phyloP scores from a whole-genome alignment of 2,888 invertebrate species.

The Phytoseiulus persimilis region DNA sequence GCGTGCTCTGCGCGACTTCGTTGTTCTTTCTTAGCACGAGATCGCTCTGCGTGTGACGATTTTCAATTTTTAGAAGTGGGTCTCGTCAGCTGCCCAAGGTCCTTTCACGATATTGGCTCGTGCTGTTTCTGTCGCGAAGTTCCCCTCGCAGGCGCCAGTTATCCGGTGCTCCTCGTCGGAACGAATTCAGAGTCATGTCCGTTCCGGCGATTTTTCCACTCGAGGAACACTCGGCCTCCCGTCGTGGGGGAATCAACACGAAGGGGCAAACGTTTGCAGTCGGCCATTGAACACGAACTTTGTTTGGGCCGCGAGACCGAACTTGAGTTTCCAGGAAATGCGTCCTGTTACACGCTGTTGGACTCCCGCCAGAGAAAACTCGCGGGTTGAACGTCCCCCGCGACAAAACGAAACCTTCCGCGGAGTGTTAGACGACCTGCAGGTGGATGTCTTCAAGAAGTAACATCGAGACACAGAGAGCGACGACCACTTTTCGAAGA shows the following conservation, averaged over 20 bases:
- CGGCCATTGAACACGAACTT: not conserved
- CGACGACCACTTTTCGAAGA: too few species aligned
- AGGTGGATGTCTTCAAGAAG: not conserved
- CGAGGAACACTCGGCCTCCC: not conserved
- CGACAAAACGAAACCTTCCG: not conserved
- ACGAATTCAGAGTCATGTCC: not conserved
- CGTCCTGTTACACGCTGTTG: not conserved
- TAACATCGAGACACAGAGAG: not conserved
- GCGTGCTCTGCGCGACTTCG: not conserved
- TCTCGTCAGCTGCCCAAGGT: conserved; percentile 20
- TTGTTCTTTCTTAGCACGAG: not conserved
- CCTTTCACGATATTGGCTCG: conserved; percentile 34
- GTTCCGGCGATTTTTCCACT: not conserved
- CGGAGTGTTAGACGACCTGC: not conserved
- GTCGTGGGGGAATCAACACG: not conserved
- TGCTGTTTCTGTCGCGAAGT: not conserved
- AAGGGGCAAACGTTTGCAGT: not conserved
- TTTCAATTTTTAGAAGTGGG: conserved; percentile 37
- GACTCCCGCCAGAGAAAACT: not conserved
- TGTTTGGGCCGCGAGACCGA: not conserved
- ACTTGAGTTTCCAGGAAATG: conserved; percentile 5
- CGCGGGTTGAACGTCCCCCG: not conserved
- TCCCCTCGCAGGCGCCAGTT: not conserved
- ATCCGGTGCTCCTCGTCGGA: not conserved
- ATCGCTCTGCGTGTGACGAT: not conserved